Conservation (phyloP, 2,797 vertebrate species). For the Spinus pinus region DNA sequence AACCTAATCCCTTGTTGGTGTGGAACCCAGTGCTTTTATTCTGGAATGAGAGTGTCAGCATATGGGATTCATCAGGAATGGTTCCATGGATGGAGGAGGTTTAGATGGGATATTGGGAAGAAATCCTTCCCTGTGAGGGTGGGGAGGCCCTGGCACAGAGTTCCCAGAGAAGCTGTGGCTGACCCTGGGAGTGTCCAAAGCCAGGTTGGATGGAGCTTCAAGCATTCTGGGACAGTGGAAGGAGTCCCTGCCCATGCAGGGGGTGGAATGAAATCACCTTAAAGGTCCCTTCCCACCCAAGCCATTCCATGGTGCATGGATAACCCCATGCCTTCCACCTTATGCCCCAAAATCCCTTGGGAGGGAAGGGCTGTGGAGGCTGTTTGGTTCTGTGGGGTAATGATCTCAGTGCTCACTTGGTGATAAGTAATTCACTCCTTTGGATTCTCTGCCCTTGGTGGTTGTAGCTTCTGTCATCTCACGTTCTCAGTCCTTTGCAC, state of each 20-base stretch:
- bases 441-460: not conserved
- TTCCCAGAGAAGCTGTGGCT: not conserved
- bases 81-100: not conserved
- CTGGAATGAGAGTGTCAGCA: not conserved
- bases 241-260: not conserved
- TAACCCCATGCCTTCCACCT: not conserved
- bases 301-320: not conserved
- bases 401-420: not conserved
- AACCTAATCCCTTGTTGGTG: not conserved
- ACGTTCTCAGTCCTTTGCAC: not conserved
- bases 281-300: not conserved
- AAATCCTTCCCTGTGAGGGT: not conserved
- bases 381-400: not conserved
- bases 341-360: not conserved
- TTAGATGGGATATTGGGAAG: not conserved
- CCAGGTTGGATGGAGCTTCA: rapidly evolving
- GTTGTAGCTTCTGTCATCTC: not conserved
- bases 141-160: not conserved
- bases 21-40: not conserved
- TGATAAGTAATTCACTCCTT: not conserved
- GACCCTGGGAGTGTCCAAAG: not conserved
- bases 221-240: rapidly evolving
- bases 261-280: not conserved
- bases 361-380: not conserved
- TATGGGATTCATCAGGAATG: not conserved